Percentiles rank a stretch among this genome's conserved stretches.
phyloP scores from a whole-genome alignment of 2,113 vertebrate species.

The Campylorhamphus procurvoides region DNA sequence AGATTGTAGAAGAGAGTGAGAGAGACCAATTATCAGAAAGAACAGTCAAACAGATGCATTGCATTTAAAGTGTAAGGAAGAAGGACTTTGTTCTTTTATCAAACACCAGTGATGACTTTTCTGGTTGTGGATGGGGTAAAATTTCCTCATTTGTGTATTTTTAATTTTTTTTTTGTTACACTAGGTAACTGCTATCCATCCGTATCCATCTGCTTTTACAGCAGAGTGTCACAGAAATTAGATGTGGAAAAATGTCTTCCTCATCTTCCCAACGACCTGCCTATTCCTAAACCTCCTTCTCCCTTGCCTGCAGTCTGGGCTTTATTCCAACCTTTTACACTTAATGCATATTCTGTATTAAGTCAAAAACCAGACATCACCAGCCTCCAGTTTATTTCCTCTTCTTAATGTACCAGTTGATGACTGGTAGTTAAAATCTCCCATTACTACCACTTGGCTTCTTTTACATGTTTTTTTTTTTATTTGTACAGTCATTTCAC shows the following conservation, averaged over 20 bases:
- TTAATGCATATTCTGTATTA: neutral
- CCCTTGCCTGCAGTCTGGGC: neutral
- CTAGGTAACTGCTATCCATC: neutral
- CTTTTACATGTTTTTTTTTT: neutral
- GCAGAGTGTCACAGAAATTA: neutral
- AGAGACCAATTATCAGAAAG: neutral
- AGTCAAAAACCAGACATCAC: neutral
- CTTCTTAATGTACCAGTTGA: neutral
- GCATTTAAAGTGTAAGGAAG: neutral
- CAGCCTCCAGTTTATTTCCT: conserved; percentile 1
- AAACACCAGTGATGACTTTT: neutral
- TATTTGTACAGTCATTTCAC: conserved; percentile 14
- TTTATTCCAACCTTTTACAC: neutral
- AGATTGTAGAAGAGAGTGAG: neutral
- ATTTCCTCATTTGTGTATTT: neutral
- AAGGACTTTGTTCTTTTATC: neutral
- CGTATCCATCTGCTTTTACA: neutral
- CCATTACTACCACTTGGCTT: neutral
- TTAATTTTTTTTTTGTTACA: neutral
- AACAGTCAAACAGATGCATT: neutral
- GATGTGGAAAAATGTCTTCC: neutral
- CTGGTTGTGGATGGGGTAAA: neutral
- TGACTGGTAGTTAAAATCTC: conserved; percentile 11
- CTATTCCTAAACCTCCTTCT: neutral
- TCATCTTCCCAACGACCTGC: neutral